Percentiles rank a stretch among this genome's conserved stretches.
These are phyloP conservation scores for Dicaeum eximium DNA, from an alignment of 2,113 vertebrate species.

Conservation along the genomic window DNA sequence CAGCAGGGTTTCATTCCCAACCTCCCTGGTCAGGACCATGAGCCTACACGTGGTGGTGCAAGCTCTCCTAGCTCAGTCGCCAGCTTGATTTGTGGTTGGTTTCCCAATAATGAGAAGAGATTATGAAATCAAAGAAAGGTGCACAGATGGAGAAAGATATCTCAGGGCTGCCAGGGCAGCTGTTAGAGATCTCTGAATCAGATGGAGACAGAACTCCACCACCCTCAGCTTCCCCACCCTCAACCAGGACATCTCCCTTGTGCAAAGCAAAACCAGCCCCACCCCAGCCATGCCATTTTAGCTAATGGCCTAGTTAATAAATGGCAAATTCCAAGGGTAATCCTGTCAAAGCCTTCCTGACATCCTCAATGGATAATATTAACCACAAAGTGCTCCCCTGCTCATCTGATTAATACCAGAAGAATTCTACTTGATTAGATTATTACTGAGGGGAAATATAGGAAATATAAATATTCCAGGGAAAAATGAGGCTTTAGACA, in stretches of 20 bases:
- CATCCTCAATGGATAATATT: conserved; percentile 32
- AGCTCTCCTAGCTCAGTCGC: background rate
- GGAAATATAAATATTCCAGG: background rate
- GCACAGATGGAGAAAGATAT: conserved; percentile 35
- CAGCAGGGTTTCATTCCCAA: accelerated
- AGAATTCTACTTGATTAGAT: conserved; percentile 45
- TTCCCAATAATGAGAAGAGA: conserved; percentile 57
- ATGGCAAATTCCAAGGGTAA: conserved; percentile 36
- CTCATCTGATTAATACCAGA: conserved; percentile 37
- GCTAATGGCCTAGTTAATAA: conserved; percentile 53
- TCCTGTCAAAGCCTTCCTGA: conserved; percentile 44
- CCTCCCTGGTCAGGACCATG: background rate
- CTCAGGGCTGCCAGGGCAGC: conserved; percentile 47
- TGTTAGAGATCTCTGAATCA: conserved; percentile 51
- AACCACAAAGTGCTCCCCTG: conserved; percentile 10
- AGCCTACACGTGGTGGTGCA: background rate
- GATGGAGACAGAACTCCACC: conserved; percentile 47
- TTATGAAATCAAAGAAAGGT: conserved; percentile 55
- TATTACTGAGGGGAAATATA: background rate
- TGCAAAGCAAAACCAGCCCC: conserved; percentile 27
- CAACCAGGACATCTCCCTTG: background rate
- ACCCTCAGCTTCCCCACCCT: conserved; percentile 44
- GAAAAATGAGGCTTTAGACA: background rate
- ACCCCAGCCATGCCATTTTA: conserved; percentile 1
- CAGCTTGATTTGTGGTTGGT: background rate